Evolutionary conservation across 2,113 vertebrate genomes (phyloP).

Genomic region (Misgurnus mizolepis): DNA sequence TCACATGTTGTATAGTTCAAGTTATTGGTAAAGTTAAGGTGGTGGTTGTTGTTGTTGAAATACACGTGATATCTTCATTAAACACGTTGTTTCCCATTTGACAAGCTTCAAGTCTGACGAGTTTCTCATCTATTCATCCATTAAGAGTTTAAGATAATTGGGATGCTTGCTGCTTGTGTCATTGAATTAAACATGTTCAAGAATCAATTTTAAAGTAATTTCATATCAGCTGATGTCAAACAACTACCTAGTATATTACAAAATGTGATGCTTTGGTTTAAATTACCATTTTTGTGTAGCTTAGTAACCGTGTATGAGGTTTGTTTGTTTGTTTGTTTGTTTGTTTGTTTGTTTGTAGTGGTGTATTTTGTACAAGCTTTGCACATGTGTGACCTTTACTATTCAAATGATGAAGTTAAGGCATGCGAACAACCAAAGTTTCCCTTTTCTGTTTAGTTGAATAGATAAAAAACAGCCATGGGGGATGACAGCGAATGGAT

Average conservation of each 20-base stretch:
- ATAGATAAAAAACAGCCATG: slow-evolving; percentile 79
- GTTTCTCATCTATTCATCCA: not conserved
- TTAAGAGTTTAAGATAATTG: not conserved
- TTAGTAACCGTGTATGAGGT: not conserved
- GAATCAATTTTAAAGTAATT: not conserved
- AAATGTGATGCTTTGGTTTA: too few species aligned
- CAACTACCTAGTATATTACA: too few species aligned
- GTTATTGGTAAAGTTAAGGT: too few species aligned
- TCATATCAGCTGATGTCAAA: too few species aligned
- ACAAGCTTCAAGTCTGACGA: not conserved
- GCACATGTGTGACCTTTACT: not conserved
- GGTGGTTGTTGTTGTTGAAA: not conserved
- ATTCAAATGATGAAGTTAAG: not conserved
- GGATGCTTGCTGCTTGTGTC: not conserved
- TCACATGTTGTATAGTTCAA: not conserved
- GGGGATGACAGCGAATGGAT: slow-evolving; percentile 98
- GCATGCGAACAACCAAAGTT: not conserved
- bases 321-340: not conserved
- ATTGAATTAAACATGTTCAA: not conserved
- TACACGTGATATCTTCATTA: not conserved
- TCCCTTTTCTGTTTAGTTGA: slow-evolving; percentile 57
- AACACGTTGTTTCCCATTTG: not conserved
- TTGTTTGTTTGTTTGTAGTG: not conserved
- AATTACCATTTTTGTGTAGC: too few species aligned
- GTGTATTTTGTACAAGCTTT: not conserved